Evolutionary conservation across 1,140 invertebrate genomes (phyloP), one percentile per base, ranked within the genome.

Genomic region (Formica selysi): DNA sequence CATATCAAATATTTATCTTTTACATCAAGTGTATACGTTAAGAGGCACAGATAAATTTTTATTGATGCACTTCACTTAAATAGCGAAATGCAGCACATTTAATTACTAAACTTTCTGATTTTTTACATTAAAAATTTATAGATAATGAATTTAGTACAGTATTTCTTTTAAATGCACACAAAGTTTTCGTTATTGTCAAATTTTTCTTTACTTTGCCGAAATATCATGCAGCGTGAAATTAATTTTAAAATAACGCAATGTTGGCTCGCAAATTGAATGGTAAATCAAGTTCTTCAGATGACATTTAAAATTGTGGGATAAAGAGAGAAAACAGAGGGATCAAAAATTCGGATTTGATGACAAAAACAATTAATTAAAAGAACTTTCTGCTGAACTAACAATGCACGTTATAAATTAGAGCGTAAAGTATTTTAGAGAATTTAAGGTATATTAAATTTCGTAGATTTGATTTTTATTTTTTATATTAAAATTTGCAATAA

Each of bases 201-300:
- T 51, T 71, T 5, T 48, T n/a, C 36, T 70, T 70, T 70, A 29
- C 4, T 7, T 48, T 70, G 5, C 26, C 5, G 16, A 70, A 22
- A 70, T 70, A 70, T 51, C 51, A 5, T 51, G 19, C 13, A 29
- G 41, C 13, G 13, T 70, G 6, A 71, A 71, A 71, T 32, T 48
- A 71, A 51, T 71, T 71, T 13, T 71, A 44, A 71, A 13, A 11
- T 32, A 54, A 29, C 11, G 10, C 11, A 68, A 51, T 38, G 22
- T 19, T 16, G 13, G 6, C 4, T 32, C 3, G 13, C 2, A 7
- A 51, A 71, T 29, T 48, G 16, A 51, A n/a, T 51, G 41, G 13
- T 26, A 13, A 1, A 26, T 16, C 19, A 13, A 32, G 16, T 71
- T 32, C 26, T 71, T 19, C 7, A 16, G 11, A n/a, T 54, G 29